phyloP scores from a whole-genome alignment of 2,797 vertebrate genomes.

The Sus cebifrons region DNA sequence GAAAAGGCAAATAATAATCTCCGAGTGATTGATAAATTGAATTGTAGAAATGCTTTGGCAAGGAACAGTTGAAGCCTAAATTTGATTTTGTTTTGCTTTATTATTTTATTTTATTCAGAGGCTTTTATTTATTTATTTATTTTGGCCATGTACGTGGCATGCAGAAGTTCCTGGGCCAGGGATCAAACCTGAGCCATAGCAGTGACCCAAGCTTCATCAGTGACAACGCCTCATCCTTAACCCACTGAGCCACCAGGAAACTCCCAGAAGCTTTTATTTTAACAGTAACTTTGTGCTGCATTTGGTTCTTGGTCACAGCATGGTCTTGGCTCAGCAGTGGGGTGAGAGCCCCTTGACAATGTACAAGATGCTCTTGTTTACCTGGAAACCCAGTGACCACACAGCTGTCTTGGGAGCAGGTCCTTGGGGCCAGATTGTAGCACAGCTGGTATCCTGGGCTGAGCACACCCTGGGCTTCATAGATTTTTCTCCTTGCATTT shows the following conservation, averaged over 20 bases:
- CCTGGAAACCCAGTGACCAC: not conserved
- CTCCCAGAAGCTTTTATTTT: not conserved
- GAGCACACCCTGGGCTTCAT: not conserved
- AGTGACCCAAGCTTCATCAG: no score
- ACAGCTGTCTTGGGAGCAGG: not conserved
- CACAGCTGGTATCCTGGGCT: no score
- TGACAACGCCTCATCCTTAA: no score
- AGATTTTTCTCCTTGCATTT: slow-evolving; percentile 9
- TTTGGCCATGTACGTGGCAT: not conserved
- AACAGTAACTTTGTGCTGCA: not conserved
- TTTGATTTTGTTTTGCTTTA: not conserved
- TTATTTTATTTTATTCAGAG: not conserved
- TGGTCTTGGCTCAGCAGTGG: not conserved
- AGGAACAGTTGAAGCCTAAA: not conserved
- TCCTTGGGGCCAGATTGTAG: not conserved
- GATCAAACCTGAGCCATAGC: no score
- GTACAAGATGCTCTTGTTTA: fast-evolving
- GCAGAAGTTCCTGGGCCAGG: no score
- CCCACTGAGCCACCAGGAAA: not conserved
- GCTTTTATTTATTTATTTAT: not conserved
- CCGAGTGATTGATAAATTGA: not conserved
- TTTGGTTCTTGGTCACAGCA: not conserved
- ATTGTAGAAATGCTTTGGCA: not conserved
- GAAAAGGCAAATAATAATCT: not conserved
- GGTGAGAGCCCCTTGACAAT: not conserved